Evolutionary conservation across 2,888 invertebrate species (phyloP).

Genomic region (Pristionchus arcanus): DNA sequence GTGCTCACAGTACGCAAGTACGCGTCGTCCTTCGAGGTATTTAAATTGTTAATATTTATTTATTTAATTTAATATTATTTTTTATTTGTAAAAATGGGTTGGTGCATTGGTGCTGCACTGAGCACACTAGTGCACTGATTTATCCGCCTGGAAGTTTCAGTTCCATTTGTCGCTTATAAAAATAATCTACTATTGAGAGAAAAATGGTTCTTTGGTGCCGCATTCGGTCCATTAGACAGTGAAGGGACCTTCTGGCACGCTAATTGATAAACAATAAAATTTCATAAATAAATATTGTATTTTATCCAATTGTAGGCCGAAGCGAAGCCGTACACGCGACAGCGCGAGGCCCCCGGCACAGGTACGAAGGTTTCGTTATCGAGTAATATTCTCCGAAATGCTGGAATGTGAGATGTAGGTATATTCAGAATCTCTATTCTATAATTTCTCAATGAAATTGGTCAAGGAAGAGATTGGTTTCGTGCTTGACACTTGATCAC

Average conservation of each 20-base stretch:
- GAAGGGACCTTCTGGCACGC: too few species aligned
- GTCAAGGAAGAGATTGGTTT: too few species aligned
- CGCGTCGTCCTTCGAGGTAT: constrained; percentile 45
- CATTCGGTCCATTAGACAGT: background rate
- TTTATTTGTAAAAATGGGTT: background rate
- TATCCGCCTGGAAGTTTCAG: background rate
- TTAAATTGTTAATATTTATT: background rate
- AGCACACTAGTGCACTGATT: background rate
- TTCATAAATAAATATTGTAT: background rate
- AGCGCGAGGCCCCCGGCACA: background rate
- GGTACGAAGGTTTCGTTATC: background rate
- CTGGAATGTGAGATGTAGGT: background rate
- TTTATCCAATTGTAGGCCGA: background rate
- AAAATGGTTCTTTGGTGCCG: background rate
- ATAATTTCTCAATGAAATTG: too few species aligned
- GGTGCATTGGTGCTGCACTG: background rate
- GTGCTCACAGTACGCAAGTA: constrained; percentile 36
- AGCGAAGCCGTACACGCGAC: constrained; percentile 22
- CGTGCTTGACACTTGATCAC: too few species aligned
- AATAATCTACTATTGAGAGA: too few species aligned
- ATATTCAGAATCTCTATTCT: too few species aligned
- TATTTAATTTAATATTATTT: background rate
- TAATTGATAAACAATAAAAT: background rate
- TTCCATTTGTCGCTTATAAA: background rate
- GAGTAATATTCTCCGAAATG: background rate